These are phyloP conservation scores for Callyntrura sp. DNA, from an alignment of 2,888 invertebrate genomes.

Conservation along the genomic window DNA sequence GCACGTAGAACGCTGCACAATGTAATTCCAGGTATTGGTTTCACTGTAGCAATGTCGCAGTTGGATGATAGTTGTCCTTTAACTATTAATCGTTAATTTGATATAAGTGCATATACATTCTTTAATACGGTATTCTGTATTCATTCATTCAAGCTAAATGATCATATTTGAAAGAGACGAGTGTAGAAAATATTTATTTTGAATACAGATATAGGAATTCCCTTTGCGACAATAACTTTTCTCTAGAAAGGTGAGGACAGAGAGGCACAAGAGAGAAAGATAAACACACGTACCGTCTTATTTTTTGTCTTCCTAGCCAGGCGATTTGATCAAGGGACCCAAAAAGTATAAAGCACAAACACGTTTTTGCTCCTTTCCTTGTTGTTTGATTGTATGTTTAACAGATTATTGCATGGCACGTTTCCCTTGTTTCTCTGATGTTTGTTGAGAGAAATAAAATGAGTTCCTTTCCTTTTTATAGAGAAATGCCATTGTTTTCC, in stretches of 20 bases:
- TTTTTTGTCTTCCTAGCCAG: slow-evolving; percentile 24
- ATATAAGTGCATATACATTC: not conserved
- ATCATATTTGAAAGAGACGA: not conserved
- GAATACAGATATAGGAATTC: slow-evolving; percentile 14
- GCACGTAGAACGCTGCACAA: too few species aligned
- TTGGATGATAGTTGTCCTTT: not conserved
- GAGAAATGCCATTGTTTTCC: not conserved
- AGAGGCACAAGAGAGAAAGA: not conserved
- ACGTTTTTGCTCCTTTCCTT: not conserved
- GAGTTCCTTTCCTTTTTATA: not conserved
- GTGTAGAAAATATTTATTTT: slow-evolving; percentile 36
- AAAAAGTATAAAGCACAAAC: not conserved
- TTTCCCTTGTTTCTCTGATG: not conserved
- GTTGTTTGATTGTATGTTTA: slow-evolving; percentile 54
- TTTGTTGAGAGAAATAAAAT: not conserved
- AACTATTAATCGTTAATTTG: not conserved
- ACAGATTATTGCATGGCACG: slow-evolving; percentile 41
- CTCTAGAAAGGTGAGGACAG: slow-evolving; percentile 11
- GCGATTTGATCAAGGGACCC: slow-evolving; percentile 30
- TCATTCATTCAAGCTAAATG: not conserved
- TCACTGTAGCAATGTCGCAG: too few species aligned
- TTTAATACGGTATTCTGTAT: not conserved
- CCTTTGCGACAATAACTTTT: slow-evolving; percentile 21
- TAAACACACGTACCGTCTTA: slow-evolving; percentile 53
- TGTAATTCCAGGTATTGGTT: too few species aligned